phyloP scores from a whole-genome alignment of 2,797 vertebrate genomes.

The Todus mexicanus region DNA sequence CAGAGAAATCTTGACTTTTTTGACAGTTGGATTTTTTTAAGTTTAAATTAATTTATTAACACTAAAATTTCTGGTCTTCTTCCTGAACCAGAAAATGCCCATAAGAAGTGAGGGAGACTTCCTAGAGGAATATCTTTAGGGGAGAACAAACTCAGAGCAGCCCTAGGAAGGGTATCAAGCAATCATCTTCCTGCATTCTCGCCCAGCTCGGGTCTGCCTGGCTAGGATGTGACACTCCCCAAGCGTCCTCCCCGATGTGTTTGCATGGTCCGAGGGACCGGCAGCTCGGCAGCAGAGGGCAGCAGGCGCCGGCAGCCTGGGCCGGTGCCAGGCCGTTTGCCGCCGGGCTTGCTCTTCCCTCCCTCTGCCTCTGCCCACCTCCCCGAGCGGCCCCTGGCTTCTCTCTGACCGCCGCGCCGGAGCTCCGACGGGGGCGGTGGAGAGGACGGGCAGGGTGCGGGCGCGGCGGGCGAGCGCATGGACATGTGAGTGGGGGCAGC shows the following conservation, averaged over 20 bases:
- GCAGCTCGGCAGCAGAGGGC: constrained; percentile 24
- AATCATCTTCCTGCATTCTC: accelerated
- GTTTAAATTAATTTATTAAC: not conserved
- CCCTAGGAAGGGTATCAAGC: not conserved
- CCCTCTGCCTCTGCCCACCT: not conserved
- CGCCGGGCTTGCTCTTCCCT: not conserved
- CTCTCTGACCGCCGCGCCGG: not conserved
- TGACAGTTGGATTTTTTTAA: not conserved
- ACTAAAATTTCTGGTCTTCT: not conserved
- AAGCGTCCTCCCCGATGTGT: accelerated
- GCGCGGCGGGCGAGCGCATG: not conserved
- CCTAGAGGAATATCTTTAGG: not conserved
- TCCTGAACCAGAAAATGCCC: not conserved
- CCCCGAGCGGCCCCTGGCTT: not conserved
- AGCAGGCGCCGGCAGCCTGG: not conserved
- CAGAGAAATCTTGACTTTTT: not conserved
- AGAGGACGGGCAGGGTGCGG: not conserved
- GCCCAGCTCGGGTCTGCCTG: not conserved
- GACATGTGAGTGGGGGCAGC: constrained; percentile 35
- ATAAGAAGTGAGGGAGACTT: accelerated
- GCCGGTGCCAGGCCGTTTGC: not conserved
- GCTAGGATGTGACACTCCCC: accelerated
- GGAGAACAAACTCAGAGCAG: not conserved
- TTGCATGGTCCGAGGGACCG: no score
- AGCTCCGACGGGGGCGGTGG: not conserved